Base-by-base conservation (phyloP, 2,888 invertebrate genomes). In the Acanthosepion pharaonis region DNA sequence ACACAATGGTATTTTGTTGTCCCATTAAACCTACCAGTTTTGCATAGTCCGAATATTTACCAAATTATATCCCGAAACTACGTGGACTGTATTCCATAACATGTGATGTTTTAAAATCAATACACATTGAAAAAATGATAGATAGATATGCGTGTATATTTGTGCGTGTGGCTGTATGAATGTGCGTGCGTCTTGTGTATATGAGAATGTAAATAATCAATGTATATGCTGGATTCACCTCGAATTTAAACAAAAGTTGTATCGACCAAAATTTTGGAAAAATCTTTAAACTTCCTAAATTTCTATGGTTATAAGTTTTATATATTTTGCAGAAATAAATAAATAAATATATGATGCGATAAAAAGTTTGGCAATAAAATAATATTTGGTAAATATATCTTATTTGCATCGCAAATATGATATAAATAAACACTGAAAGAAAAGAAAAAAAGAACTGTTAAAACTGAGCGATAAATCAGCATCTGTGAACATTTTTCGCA, bases 41-140 rank as follows among this genome's bases (percentile, higher is more conserved):
- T 78, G 78, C 78, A 78, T 78, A 78, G 78, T 78, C 78, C 78
- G 78, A 78, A 78, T 78, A 78, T 78, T 78, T 78, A 78, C 78
- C 78, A 78, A 78, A 28, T 78, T 78, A n/a, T 28, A 78, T 8
- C 78, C n/a, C 78, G 78, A n/a, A n/a, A 78, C 78, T n/a, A n/a
- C 15, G 78, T 28, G 78, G n/a, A 78, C 78, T 78, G n/a, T 78
- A 78, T 78, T 9, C 5, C 20, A 9, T 15, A 28, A n/a, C 78
- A 78, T 78, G 78, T 78, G 28, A 78, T n/a, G 78, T n/a, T 78
- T 78, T 78, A n/a, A 78, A 78, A 78, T 78, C 78, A n/a, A 78
- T 78, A 78, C 28, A 11, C 11, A 15, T 78, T n/a, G n/a, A 9
- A 18, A 23, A 18, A 55, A 55, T 23, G n/a, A 9, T 8, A 15